Conservation (phyloP, 2,888 invertebrate genomes). For the Ochropacha duplaris region DNA sequence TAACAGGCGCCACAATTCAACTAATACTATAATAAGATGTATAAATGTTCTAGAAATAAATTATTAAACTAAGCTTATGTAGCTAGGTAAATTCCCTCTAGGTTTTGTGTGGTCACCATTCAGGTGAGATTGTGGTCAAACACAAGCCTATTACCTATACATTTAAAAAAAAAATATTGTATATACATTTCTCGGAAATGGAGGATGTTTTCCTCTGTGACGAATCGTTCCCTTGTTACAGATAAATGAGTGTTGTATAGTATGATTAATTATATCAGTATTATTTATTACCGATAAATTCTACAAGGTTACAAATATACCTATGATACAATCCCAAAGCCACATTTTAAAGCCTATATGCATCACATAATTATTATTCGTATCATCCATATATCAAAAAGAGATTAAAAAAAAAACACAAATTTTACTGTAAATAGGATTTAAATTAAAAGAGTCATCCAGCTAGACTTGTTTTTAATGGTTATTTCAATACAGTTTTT, state of each 20-base stretch:
- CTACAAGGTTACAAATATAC: too few relatives aligned
- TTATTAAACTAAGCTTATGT: constrained; percentile 9
- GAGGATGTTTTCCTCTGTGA: neutral
- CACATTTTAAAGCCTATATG: too few relatives aligned
- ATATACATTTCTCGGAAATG: neutral
- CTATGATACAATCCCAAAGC: too few relatives aligned
- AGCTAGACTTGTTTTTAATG: too few relatives aligned
- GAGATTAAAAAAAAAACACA: too few relatives aligned
- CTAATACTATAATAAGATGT: constrained; percentile 30
- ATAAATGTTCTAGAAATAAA: constrained; percentile 1
- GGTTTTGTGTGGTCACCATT: neutral
- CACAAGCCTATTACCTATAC: constrained; percentile 11
- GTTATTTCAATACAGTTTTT: neutral
- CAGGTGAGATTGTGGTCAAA: neutral
- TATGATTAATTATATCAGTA: too few relatives aligned
- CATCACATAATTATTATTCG: too few relatives aligned
- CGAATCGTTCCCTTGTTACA: neutral
- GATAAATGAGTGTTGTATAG: too few relatives aligned
- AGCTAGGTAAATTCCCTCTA: neutral
- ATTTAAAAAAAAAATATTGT: neutral
- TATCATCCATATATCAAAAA: too few relatives aligned
- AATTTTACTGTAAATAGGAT: too few relatives aligned
- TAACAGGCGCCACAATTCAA: constrained; percentile 28
- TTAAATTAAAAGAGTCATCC: neutral
- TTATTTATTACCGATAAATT: too few relatives aligned